These are phyloP conservation scores for Hemaris fuciformis DNA, from an alignment of 2,888 invertebrate genomes.

Conservation along the genomic window DNA sequence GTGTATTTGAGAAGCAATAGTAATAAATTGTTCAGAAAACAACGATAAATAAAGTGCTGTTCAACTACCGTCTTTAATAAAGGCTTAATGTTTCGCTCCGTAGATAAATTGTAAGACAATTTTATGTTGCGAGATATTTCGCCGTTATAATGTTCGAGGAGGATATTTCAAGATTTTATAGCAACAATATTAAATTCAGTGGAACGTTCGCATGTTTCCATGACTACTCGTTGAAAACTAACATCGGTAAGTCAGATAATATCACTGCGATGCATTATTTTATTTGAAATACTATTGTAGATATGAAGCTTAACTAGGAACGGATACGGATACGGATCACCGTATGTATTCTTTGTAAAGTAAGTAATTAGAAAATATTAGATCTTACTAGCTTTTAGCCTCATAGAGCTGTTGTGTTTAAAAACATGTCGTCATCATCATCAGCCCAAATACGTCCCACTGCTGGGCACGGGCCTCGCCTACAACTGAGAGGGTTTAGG, in stretches of 20 bases:
- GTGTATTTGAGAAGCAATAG: background rate
- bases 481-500: too few species aligned
- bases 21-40: background rate
- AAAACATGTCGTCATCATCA: too few species aligned
- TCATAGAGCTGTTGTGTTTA: too few species aligned
- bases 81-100: constrained; percentile 11
- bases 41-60: background rate
- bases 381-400: too few species aligned
- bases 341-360: too few species aligned
- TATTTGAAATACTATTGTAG: too few species aligned
- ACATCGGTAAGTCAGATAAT: constrained; percentile 26
- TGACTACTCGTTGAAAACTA: constrained; percentile 34
- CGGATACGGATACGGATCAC: too few species aligned
- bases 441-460: too few species aligned
- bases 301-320: too few species aligned
- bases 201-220: constrained; percentile 41
- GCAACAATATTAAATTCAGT: constrained; percentile 70
- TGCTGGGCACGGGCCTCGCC: too few species aligned
- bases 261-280: constrained; percentile 24
- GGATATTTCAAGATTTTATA: constrained; percentile 62
- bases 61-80: background rate
- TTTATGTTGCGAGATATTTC: constrained; percentile 38
- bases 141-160: constrained; percentile 51
- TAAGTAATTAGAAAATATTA: too few species aligned
- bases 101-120: constrained; percentile 15